Conservation (phyloP, 2,797 vertebrate species). For the Lepus oiostolus region DNA sequence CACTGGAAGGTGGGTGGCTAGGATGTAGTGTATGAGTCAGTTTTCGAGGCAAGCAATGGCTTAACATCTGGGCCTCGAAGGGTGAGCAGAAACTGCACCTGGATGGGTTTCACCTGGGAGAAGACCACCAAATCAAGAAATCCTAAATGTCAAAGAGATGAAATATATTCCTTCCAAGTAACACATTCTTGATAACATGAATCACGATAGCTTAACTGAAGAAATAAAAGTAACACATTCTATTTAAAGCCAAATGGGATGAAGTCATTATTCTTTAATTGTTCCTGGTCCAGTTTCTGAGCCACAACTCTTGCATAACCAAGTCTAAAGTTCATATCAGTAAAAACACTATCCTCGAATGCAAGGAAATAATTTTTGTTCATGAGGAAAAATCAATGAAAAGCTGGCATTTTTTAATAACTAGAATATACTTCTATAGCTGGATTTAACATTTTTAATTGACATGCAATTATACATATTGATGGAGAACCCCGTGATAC, state of each 20-base stretch:
- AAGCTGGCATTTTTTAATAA: conserved; percentile 50
- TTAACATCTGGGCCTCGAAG: background rate
- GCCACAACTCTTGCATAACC: background rate
- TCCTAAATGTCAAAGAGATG: background rate
- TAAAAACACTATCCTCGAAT: conserved; percentile 25
- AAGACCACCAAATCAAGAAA: conserved; percentile 10
- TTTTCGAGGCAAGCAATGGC: conserved; percentile 38
- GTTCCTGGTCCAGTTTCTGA: background rate
- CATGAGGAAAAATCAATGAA: conserved; percentile 18
- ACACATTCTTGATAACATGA: background rate
- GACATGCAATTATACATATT: background rate
- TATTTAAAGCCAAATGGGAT: background rate
- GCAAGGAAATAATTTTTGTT: conserved; percentile 39
- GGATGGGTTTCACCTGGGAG: background rate
- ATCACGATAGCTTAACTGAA: background rate
- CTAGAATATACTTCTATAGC: background rate
- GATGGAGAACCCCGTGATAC: background rate
- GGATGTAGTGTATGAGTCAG: background rate
- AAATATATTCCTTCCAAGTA: background rate
- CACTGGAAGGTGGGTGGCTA: background rate
- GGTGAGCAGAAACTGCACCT: background rate
- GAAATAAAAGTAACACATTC: background rate
- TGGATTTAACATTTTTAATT: background rate
- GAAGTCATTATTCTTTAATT: background rate
- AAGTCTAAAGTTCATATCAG: background rate